Evolutionary conservation across 2,113 vertebrate species (phyloP).

Genomic region (Coryphaenoides rupestris): DNA sequence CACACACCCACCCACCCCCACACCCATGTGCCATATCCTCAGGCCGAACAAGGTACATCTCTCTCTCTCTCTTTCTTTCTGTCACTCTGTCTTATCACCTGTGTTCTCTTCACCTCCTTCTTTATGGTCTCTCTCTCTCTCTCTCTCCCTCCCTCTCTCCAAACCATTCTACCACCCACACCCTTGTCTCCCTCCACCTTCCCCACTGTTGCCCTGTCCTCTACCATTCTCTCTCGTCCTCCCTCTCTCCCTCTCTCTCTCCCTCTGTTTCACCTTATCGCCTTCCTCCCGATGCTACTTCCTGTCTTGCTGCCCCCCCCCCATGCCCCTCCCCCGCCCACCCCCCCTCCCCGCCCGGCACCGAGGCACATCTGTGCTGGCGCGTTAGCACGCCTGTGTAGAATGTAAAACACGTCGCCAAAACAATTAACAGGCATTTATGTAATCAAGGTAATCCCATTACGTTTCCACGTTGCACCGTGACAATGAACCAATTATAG

Average conservation of each 20-base stretch:
- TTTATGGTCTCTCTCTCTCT: background rate
- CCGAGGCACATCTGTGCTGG: too few relatives aligned
- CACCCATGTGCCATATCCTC: too few relatives aligned
- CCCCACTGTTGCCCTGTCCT: too few relatives aligned
- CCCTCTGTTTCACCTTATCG: background rate
- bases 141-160: background rate
- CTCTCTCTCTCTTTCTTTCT: too few relatives aligned
- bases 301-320: background rate
- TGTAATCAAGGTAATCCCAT: slow-evolving; percentile 14
- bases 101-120: too few relatives aligned
- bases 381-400: background rate
- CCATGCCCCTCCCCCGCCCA: too few relatives aligned
- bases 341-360: background rate
- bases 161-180: too few relatives aligned
- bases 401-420: slow-evolving; percentile 4
- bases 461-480: background rate
- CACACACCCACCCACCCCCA: too few relatives aligned
- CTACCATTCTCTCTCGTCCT: too few relatives aligned
- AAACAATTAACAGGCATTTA: slow-evolving; percentile 6
- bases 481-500: slow-evolving; percentile 4
- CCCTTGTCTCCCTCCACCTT: too few relatives aligned
- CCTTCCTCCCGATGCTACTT: background rate
- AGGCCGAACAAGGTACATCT: too few relatives aligned
- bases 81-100: background rate
- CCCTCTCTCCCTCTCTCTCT: too few relatives aligned